Conservation (phyloP, 2,797 vertebrate genomes). For the Diceros bicornis region DNA sequence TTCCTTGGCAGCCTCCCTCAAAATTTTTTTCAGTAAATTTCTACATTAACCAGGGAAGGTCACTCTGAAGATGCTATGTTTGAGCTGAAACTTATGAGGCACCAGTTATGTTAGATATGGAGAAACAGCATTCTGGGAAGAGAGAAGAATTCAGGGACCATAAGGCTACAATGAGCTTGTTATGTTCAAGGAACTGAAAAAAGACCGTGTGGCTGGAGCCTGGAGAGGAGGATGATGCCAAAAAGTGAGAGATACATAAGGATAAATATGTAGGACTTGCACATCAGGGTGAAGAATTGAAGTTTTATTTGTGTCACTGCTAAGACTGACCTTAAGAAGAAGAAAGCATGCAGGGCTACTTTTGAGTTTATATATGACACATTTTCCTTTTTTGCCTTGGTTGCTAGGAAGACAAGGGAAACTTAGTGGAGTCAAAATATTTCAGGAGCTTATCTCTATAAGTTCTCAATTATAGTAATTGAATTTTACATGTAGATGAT, state of each 20-base stretch:
- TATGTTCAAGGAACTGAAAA: not conserved
- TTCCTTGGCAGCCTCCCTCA: not conserved
- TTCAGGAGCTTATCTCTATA: not conserved
- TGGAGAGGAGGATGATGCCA: not conserved
- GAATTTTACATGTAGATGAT: slow-evolving; percentile 29
- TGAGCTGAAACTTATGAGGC: not conserved
- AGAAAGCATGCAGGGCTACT: not conserved
- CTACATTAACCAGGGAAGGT: not conserved
- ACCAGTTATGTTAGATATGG: not conserved
- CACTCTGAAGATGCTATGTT: not conserved
- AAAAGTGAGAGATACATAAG: not conserved
- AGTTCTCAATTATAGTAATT: slow-evolving; percentile 22
- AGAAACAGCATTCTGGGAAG: not conserved
- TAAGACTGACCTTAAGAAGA: not conserved
- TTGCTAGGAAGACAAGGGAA: not conserved
- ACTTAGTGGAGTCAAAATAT: slow-evolving; percentile 40
- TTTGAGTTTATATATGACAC: not conserved
- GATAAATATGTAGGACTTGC: not conserved
- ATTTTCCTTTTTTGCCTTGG: slow-evolving; percentile 38
- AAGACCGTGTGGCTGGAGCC: not conserved
- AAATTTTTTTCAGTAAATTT: not conserved
- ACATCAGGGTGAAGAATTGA: not conserved
- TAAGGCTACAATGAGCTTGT: not conserved
- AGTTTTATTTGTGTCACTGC: not conserved
- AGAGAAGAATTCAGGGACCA: not conserved